A percentile compares a stretch with the other conserved stretches of the same genome.
These are phyloP conservation scores for Punctoribates punctum DNA, from an alignment of 2,888 invertebrate genomes.

Conservation along the genomic window DNA sequence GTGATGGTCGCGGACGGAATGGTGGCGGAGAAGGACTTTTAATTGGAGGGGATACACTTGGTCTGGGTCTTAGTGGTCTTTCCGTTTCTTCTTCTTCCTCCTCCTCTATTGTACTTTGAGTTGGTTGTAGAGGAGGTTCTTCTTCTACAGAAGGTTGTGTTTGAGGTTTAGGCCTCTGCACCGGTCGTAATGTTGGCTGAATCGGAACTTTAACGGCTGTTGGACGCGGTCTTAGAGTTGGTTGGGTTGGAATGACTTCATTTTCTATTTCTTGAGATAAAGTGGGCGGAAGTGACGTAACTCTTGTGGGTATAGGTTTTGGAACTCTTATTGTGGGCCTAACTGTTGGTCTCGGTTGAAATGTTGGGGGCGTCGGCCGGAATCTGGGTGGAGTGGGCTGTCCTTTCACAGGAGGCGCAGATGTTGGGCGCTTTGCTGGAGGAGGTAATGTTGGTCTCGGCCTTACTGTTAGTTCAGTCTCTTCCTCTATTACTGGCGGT, in stretches of 20 bases:
- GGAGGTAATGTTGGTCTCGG: background rate
- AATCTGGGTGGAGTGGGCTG: background rate
- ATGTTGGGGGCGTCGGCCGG: conserved; percentile 25
- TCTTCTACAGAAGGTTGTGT: background rate
- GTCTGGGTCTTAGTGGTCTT: background rate
- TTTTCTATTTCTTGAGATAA: background rate
- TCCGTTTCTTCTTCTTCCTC: background rate
- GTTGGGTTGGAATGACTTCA: background rate
- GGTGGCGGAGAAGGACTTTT: conserved; percentile 37
- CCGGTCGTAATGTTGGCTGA: background rate
- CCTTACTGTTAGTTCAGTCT: background rate
- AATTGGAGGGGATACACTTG: background rate
- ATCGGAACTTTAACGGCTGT: conserved; percentile 4
- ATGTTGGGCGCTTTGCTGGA: conserved; percentile 8
- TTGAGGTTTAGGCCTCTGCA: conserved; percentile 11
- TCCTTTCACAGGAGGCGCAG: background rate
- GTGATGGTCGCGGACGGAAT: conserved; percentile 28
- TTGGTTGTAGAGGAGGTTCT: background rate
- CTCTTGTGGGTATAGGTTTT: background rate
- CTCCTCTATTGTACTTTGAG: background rate
- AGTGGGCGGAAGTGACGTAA: too few species aligned
- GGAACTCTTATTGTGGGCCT: background rate
- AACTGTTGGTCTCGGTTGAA: conserved; percentile 29
- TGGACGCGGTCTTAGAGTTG: conserved; percentile 1
- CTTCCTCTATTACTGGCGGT: background rate